Evolutionary conservation across 2,113 vertebrate species (phyloP).

Genomic region (Rhinogobius similis): DNA sequence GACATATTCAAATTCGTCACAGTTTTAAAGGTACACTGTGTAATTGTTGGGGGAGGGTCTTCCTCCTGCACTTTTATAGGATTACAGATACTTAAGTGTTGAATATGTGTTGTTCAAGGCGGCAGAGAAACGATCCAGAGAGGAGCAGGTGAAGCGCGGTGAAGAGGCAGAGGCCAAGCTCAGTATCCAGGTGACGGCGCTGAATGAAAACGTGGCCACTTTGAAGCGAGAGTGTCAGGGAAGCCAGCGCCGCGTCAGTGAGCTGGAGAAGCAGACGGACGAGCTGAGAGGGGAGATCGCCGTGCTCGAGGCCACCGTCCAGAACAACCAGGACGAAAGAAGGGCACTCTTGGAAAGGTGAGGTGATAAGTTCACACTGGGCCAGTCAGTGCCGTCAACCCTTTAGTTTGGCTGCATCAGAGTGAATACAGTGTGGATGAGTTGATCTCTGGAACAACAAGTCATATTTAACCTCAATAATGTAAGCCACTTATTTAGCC

Average conservation of each 20-base stretch:
- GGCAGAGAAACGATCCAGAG: conserved; percentile 84
- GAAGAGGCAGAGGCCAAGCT: conserved; percentile 88
- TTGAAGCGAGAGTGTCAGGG: conserved; percentile 96
- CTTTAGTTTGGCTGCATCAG: no score
- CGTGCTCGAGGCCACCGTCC: conserved; percentile 94
- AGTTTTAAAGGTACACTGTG: no score
- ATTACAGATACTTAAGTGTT: not conserved
- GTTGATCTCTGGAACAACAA: no score
- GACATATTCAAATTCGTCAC: no score
- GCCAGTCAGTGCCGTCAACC: no score
- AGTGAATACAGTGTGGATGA: no score
- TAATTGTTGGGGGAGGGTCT: no score
- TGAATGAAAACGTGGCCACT: conserved; percentile 94
- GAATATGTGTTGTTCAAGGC: conserved; percentile 63
- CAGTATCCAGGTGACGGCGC: conserved; percentile 86
- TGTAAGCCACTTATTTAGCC: no score
- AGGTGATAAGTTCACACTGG: not conserved
- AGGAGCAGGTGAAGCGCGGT: conserved; percentile 80
- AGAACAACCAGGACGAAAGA: conserved; percentile 97
- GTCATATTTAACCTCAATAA: no score
- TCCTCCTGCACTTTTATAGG: no score
- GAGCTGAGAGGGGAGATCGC: conserved; percentile 96
- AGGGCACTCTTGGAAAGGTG: conserved; percentile 93
- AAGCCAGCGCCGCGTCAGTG: conserved; percentile 87
- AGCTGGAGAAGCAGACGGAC: conserved; percentile 95